Evolutionary conservation across 2,888 invertebrate species (phyloP), one percentile per base, ranked within the genome.

Genomic region (Erebia epiphron): DNA sequence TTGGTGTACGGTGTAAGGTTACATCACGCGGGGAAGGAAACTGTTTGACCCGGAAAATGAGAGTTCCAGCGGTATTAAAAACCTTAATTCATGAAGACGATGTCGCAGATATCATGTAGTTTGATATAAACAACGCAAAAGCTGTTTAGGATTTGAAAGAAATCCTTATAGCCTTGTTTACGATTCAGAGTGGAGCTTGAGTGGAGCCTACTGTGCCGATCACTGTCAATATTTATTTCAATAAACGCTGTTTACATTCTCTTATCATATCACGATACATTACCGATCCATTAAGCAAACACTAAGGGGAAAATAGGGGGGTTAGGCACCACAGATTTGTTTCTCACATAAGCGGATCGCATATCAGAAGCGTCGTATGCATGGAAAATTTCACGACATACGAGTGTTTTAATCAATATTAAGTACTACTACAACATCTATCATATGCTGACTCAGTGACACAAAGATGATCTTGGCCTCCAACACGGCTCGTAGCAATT

Each of bases 251-350:
- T 64, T 54, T 54, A 54, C 54, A 52, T 26, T 54, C n/a, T 64
- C 54, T 54, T 64, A 64, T 52, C 54, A 54, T 64, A 52, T 54
- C 54, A 66, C 56, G 43, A 66, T 56, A 62, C 62, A 66, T 66
- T 66, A 56, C 21, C 56, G 43, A 66, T 56, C 65, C 65, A 54
- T 56, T 56, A 56, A 66, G 43, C 43, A 66, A 46, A 66, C 65
- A 66, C 14, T 14, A 4, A 35, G 65, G 16, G 41, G 43, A 66
- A 56, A 46, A 43, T 56, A 14, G 65, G 56, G 18, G 52, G 52
- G 2, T 16, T 43, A 54, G 41, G 21, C 43, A 14, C 8, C 56
- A 26, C 26, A 46, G 49, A 49, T 46, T 57, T 57, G 21, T 57
- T 21, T 62, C 46, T 43, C 21, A 49, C 13, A 2, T 16, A 49